phyloP scores from a whole-genome alignment of 2,888 invertebrate genomes.

The Euspilapteryx auroguttella region DNA sequence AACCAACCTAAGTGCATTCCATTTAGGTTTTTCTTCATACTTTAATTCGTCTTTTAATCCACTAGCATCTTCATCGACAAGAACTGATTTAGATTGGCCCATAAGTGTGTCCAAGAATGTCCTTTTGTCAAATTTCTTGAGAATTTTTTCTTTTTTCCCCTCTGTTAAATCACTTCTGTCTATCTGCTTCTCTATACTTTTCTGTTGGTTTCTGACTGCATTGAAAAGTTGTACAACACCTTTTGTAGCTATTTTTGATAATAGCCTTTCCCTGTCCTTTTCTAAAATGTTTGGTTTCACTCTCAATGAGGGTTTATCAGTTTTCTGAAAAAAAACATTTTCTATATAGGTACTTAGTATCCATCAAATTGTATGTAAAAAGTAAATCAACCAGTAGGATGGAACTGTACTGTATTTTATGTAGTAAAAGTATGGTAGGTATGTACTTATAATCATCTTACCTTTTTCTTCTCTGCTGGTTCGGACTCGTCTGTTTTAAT shows the following conservation, averaged over 20 bases:
- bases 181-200: slow-evolving; percentile 70
- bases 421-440: too few species aligned
- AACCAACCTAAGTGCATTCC: slow-evolving; percentile 62
- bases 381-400: slow-evolving; percentile 1
- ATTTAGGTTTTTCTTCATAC: slow-evolving; percentile 41
- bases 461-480: slow-evolving; percentile 34
- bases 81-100: slow-evolving; percentile 65
- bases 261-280: slow-evolving; percentile 72
- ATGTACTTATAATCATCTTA: too few species aligned
- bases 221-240: slow-evolving; percentile 94
- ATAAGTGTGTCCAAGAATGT: slow-evolving; percentile 78
- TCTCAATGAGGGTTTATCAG: slow-evolving; percentile 65
- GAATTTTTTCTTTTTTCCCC: slow-evolving; percentile 72
- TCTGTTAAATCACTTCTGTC: slow-evolving; percentile 74
- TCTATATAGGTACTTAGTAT: slow-evolving; percentile 2
- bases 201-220: slow-evolving; percentile 85
- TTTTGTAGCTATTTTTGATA: slow-evolving; percentile 85
- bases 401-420: too few species aligned
- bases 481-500: slow-evolving; percentile 20
- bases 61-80: slow-evolving; percentile 45
- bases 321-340: slow-evolving; percentile 49
- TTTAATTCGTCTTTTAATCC: slow-evolving; percentile 36
- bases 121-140: slow-evolving; percentile 76
- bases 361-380: slow-evolving; percentile 1
- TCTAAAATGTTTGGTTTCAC: slow-evolving; percentile 77